Evolutionary conservation across 2,113 vertebrate species (phyloP).

Genomic region (Cinclus cinclus): DNA sequence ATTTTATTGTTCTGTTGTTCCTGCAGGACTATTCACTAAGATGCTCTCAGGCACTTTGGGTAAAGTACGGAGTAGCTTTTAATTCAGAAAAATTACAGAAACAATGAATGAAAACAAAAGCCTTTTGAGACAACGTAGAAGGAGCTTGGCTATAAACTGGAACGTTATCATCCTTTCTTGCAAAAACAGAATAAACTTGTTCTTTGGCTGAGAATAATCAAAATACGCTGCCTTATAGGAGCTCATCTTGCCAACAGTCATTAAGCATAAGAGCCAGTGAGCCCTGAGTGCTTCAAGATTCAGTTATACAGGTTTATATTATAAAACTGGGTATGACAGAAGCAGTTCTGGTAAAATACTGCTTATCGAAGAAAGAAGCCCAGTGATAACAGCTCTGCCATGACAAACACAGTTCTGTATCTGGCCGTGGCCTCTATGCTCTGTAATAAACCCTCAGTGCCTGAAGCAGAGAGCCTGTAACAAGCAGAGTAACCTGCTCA

Average conservation of each 20-base stretch:
- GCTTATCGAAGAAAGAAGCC: not conserved
- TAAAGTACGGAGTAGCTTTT: not conserved
- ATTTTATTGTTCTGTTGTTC: not conserved
- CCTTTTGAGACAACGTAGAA: not conserved
- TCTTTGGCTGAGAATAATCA: not conserved
- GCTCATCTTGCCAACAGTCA: not conserved
- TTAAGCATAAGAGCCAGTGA: not conserved
- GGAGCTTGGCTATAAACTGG: not conserved
- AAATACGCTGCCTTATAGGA: not conserved
- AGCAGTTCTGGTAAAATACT: not conserved
- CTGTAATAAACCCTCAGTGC: not conserved
- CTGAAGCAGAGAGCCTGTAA: not conserved
- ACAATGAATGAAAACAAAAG: not conserved
- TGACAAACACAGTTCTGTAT: not conserved
- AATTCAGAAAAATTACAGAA: not conserved
- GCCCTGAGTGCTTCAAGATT: not conserved
- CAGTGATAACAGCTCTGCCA: not conserved
- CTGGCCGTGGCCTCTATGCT: not conserved
- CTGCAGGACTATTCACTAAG: not conserved
- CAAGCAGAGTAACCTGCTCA: not conserved
- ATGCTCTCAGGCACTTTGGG: not conserved
- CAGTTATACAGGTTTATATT: not conserved
- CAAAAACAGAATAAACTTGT: not conserved
- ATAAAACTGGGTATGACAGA: not conserved
- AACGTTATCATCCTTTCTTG: not conserved